phyloP scores from a whole-genome alignment of 92 coral and sea anemone species.

The Zoanthus gigantus region DNA sequence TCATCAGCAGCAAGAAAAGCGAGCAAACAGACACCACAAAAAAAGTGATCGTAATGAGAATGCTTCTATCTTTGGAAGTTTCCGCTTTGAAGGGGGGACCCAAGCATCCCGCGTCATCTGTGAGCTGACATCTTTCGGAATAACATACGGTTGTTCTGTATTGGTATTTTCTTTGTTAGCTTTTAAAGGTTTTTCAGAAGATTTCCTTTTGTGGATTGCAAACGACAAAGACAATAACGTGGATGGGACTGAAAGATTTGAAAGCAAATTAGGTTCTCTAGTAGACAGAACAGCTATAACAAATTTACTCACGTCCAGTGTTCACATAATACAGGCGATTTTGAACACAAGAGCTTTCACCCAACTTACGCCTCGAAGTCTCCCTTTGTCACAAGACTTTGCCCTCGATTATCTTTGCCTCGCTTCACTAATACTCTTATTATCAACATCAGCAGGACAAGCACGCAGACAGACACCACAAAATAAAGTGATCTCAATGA shows the following conservation, averaged over 20 bases:
- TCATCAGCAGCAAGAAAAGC: conserved; percentile 71
- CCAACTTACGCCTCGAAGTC: conserved; percentile 82
- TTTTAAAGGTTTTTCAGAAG: neutral
- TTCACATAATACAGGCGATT: neutral
- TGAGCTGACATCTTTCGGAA: neutral
- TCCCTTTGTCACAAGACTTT: conserved; percentile 86
- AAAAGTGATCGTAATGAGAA: conserved; percentile 80
- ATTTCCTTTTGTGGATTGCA: conserved; percentile 27
- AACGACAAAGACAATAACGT: conserved; percentile 30
- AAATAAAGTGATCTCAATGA: conserved; percentile 84
- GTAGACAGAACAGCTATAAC: neutral
- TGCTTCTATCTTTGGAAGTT: conserved; percentile 56
- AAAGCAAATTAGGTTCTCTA: conserved; percentile 19
- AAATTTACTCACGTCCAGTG: neutral
- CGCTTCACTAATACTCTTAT: conserved; percentile 76
- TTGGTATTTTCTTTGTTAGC: neutral
- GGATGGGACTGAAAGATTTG: conserved; percentile 29
- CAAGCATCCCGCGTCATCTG: conserved; percentile 1
- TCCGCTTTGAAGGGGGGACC: conserved; percentile 41
- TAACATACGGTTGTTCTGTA: neutral
- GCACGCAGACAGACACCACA: conserved; percentile 75
- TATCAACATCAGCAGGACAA: conserved; percentile 74
- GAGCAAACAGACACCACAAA: conserved; percentile 78
- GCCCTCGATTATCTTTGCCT: conserved; percentile 71
- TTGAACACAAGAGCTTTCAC: neutral